phyloP scores from a whole-genome alignment of 2,888 invertebrate genomes.

The Drosophila meridiana region DNA sequence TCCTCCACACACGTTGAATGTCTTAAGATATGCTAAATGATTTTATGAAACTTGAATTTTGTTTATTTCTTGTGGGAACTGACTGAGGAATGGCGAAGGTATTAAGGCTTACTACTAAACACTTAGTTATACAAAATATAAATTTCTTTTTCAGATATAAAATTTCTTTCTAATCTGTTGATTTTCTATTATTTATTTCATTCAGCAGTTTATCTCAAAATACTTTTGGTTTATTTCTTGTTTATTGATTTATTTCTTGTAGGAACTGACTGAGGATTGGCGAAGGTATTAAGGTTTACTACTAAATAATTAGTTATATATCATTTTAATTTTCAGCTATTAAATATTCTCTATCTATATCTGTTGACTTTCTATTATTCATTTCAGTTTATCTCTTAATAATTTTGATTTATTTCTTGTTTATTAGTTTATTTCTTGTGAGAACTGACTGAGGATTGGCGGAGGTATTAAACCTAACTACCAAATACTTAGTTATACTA shows the following conservation, averaged over 20 bases:
- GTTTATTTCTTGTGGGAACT: not conserved
- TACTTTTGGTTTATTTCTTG: conserved; percentile 3
- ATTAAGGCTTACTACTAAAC: not conserved
- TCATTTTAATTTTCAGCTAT: no score
- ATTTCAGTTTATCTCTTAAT: no score
- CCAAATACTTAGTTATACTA: no score
- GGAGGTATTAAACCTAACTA: no score
- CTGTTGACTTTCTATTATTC: no score
- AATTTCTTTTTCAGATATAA: no score
- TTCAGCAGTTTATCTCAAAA: no score
- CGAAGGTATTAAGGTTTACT: not conserved
- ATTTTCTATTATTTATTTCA: no score
- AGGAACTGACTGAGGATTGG: not conserved
- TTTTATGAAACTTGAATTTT: conserved; percentile 2
- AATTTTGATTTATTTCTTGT: conserved; percentile 1
- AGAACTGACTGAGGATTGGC: not conserved
- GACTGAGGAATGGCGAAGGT: not conserved
- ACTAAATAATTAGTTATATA: no score
- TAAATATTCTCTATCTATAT: no score
- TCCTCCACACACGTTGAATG: not conserved
- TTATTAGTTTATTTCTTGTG: not conserved
- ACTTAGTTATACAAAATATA: no score
- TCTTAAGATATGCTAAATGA: conserved; percentile 6
- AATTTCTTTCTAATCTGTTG: no score
- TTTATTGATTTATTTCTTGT: not conserved